Conservation (phyloP, 1,140 invertebrate species). For the Anoplolepis gracilipes region DNA sequence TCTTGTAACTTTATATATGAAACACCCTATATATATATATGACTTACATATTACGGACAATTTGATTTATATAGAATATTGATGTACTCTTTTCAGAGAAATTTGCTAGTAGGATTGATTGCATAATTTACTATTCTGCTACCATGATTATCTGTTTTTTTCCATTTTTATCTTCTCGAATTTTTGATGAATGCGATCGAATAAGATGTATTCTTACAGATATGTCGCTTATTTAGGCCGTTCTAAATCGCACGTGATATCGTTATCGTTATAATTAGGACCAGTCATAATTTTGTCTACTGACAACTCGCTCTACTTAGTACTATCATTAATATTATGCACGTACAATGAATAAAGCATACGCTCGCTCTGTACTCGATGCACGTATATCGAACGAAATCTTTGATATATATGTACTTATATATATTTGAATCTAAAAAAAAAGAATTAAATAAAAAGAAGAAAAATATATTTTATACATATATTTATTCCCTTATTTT, state of each 20-base stretch:
- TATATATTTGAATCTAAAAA: too few species aligned
- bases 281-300: conserved; percentile 22
- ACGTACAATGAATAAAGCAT: conserved; percentile 27
- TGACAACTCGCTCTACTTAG: background rate
- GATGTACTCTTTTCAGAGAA: background rate
- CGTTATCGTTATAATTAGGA: conserved; percentile 11
- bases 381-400: conserved; percentile 22
- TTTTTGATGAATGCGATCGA: background rate
- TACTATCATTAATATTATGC: conserved; percentile 20
- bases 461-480: background rate
- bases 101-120: background rate
- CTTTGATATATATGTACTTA: background rate
- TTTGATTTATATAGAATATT: background rate
- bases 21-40: conserved; percentile 1
- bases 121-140: background rate
- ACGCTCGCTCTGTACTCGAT: conserved; percentile 10
- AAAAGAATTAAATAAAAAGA: background rate
- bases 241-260: conserved; percentile 10
- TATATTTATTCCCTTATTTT: background rate
- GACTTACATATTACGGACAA: conserved; percentile 41
- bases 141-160: background rate
- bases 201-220: background rate
- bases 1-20: too few species aligned
- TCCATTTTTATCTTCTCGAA: background rate
- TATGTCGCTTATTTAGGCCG: background rate